Base-by-base conservation (phyloP, 30 jellyfish, hydroid and myxozoan species). In the Hydra vulgaris region DNA sequence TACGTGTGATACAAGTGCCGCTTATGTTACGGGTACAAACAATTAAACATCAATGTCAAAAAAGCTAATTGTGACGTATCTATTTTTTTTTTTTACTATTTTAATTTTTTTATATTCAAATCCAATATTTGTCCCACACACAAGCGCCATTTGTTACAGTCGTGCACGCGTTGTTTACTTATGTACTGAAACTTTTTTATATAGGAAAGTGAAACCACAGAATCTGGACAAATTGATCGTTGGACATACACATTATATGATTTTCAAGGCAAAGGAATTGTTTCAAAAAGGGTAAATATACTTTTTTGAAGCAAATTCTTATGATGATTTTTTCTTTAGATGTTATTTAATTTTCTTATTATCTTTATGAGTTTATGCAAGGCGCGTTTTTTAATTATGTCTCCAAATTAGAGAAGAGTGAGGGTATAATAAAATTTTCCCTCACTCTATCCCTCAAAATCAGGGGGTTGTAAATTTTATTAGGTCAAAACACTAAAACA, bases 211-310 rank as follows among this genome's bases (percentile, higher is more conserved):
- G 75, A 68, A 68, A 40, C 61, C 8, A 40, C 8, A 3, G 61
- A 40, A 5, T 40, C 61, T 40, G 61, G 8, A 40, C 8, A 68
- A n/a, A n/a, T 16, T 68, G 75, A 68, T 68, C 80, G 27, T 1
- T 78, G 85, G 85, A 26, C 79, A 21, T 78, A 78, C 53, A 78
- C 79, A 0, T 22, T 53, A 78, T 78, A 78, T 52, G 85, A 78
- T 66, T 78, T 78, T 23, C 85, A 78, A 25, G 85, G 79, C 1
- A 78, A 52, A 40, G 85, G 85, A 8, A 78, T 78, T 23, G 85
- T 66, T 78, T 23, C 80, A 0, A 78, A 78, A 22, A 17, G 53
- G 85, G 85, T 78, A 8, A 26, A 22, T 53, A 23, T 56, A 18
- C 53, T 18, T 56, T 26, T 68, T 16, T 8, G 12, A 3, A 21